These are phyloP conservation scores for Hippocampus mohnikei DNA, from an alignment of 2,113 vertebrate species.

Conservation along the genomic window DNA sequence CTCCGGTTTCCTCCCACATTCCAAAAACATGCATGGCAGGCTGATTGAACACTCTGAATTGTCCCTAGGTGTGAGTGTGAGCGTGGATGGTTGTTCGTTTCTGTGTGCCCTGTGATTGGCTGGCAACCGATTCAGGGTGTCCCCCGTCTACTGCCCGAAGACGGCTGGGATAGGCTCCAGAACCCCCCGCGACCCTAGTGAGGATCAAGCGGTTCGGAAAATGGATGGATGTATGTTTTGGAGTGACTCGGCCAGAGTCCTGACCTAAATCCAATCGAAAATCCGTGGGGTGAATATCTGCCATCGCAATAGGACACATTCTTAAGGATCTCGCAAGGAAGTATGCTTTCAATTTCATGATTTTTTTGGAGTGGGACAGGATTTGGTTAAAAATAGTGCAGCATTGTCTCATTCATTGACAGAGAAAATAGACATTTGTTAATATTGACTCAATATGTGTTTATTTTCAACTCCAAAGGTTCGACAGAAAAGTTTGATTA, in stretches of 20 bases:
- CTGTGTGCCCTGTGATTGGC: too few species aligned
- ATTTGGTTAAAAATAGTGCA: neutral
- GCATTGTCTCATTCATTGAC: neutral
- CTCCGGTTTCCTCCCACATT: too few species aligned
- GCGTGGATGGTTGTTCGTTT: too few species aligned
- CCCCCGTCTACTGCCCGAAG: too few species aligned
- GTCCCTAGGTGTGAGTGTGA: too few species aligned
- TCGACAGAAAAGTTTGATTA: constrained; percentile 21
- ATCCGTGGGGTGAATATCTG: neutral
- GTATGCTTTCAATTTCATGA: neutral
- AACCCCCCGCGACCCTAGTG: too few species aligned
- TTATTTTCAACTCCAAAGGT: neutral
- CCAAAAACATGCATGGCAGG: too few species aligned
- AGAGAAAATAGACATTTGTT: neutral
- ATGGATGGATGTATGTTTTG: neutral
- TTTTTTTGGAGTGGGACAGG: neutral
- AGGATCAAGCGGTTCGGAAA: too few species aligned
- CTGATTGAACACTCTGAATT: too few species aligned
- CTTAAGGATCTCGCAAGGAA: neutral
- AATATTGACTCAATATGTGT: neutral
- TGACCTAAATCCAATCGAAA: neutral
- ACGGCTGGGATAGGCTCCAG: too few species aligned
- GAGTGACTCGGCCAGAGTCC: neutral
- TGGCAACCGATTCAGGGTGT: too few species aligned
- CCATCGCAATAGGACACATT: neutral